Conservation (phyloP, 1,140 invertebrate genomes). For the Leptopilina boulardi region DNA sequence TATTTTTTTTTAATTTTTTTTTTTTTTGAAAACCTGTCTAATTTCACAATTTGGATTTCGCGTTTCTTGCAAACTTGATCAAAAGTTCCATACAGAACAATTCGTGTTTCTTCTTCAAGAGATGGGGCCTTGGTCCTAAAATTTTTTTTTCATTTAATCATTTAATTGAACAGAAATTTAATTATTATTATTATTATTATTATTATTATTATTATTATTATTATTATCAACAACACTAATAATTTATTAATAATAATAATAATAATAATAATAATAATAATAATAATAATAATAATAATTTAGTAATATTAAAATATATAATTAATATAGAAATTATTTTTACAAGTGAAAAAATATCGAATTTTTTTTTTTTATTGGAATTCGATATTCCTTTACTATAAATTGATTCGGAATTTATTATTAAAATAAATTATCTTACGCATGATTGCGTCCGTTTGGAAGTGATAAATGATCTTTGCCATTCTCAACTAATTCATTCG, state of each 20-base stretch:
- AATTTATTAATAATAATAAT: too few species aligned
- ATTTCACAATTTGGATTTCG: slow-evolving; percentile 19
- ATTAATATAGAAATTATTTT: too few species aligned
- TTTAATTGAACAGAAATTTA: neutral
- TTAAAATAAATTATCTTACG: slow-evolving; percentile 52
- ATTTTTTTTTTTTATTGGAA: too few species aligned
- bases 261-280: too few species aligned
- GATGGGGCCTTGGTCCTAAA: slow-evolving; percentile 10
- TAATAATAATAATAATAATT: too few species aligned
- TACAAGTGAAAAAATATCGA: too few species aligned
- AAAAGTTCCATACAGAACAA: neutral
- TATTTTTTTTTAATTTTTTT: neutral
- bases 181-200: neutral
- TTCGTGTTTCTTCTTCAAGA: neutral
- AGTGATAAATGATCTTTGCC: slow-evolving; percentile 33
- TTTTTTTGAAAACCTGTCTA: neutral
- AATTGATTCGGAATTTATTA: neutral
- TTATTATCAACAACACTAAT: too few species aligned
- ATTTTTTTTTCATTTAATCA: neutral
- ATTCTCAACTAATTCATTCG: slow-evolving; percentile 69
- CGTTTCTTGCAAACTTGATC: neutral
- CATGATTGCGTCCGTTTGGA: slow-evolving; percentile 54
- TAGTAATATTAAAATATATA: too few species aligned
- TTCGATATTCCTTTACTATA: too few species aligned
- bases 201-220: too few species aligned